Evolutionary conservation across 2,888 invertebrate species (phyloP).

Genomic region (Hydraecia micacea): DNA sequence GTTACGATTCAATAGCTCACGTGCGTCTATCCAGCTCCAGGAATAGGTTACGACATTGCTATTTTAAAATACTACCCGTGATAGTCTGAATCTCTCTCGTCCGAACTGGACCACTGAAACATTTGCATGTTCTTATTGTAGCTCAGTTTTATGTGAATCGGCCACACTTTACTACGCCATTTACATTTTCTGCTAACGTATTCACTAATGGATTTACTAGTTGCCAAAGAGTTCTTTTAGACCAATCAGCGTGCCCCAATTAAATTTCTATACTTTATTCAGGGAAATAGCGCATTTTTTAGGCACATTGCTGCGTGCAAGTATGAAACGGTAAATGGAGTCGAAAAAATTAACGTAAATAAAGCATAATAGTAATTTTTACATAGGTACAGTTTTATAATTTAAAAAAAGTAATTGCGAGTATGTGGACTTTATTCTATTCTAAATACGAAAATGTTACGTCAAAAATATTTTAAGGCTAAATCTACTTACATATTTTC

Average conservation of each 20-base stretch:
- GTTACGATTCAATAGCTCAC: constrained; percentile 1
- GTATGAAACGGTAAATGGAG: constrained; percentile 16
- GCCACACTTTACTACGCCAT: constrained; percentile 6
- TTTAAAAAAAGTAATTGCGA: constrained; percentile 21
- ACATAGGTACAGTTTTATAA: neutral
- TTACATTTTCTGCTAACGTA: constrained; percentile 8
- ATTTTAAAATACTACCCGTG: constrained; percentile 37
- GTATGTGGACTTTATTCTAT: constrained; percentile 32
- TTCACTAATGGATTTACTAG: constrained; percentile 16
- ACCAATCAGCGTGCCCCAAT: constrained; percentile 1
- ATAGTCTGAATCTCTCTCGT: neutral
- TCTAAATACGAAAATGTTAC: constrained; percentile 32
- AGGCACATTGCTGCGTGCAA: constrained; percentile 28
- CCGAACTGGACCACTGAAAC: constrained; percentile 10
- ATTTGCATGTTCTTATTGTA: constrained; percentile 24
- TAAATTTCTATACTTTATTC: neutral
- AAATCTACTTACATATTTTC: constrained; percentile 46
- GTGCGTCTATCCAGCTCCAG: constrained; percentile 4
- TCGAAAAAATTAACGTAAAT: constrained; percentile 18
- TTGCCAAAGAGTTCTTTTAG: neutral
- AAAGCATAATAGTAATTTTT: neutral
- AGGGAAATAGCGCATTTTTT: constrained; percentile 1
- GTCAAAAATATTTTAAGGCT: constrained; percentile 34
- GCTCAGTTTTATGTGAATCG: constrained; percentile 11
- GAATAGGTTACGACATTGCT: constrained; percentile 29